Evolutionary conservation across 2,113 vertebrate genomes (phyloP).

Genomic region (Leptosomus discolor): DNA sequence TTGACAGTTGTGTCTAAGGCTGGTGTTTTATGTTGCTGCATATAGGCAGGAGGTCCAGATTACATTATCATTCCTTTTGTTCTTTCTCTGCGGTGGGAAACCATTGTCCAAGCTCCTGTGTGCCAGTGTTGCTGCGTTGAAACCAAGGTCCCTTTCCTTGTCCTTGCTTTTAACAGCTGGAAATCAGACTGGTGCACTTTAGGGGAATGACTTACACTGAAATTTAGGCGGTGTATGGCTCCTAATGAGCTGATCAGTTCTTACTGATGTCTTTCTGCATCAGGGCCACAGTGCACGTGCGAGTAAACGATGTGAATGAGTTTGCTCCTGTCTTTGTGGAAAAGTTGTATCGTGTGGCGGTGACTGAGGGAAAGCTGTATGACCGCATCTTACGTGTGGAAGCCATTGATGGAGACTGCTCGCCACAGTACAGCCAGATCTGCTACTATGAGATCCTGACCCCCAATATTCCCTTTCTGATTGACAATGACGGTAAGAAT

Average conservation of each 20-base stretch:
- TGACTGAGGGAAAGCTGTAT: slow-evolving; percentile 92
- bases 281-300: slow-evolving; percentile 94
- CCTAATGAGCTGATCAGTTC: neutral
- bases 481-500: slow-evolving; percentile 93
- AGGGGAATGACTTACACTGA: neutral
- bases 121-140: neutral
- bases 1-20: neutral
- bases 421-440: slow-evolving; percentile 97
- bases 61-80: neutral
- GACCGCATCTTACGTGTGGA: slow-evolving; percentile 93
- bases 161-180: neutral
- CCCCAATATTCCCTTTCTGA: slow-evolving; percentile 93
- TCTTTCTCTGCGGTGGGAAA: neutral
- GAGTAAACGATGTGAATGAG: slow-evolving; percentile 96
- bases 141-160: neutral
- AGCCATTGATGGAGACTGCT: slow-evolving; percentile 94
- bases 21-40: neutral
- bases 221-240: neutral
- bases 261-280: neutral
- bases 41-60: neutral
- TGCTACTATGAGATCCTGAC: slow-evolving; percentile 99
- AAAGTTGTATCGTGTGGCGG: slow-evolving; percentile 87
- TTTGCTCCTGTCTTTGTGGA: slow-evolving; percentile 97
- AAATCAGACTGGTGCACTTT: neutral
- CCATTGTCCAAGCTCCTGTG: neutral